Conservation (phyloP, 2,797 vertebrate species). For the Fistularia commersonii region DNA sequence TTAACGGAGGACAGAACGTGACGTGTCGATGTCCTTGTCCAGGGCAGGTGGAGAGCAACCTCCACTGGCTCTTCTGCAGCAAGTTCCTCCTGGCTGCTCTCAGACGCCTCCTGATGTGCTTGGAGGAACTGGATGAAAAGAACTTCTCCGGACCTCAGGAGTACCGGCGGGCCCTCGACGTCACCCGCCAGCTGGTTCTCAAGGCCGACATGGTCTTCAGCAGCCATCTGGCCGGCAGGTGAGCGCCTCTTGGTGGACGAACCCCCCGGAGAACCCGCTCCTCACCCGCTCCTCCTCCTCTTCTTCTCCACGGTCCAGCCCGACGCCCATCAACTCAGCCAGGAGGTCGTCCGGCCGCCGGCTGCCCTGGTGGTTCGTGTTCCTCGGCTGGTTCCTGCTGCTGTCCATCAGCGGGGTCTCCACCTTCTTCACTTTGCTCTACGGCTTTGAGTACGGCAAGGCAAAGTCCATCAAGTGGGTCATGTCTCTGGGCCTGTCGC, state of each 20-base stretch:
- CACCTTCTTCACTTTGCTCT: constrained; percentile 82
- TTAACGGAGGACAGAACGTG: too few species aligned
- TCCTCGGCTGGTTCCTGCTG: constrained; percentile 80
- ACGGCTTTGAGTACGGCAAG: constrained; percentile 78
- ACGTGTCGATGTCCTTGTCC: constrained; percentile 16
- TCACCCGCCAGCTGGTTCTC: constrained; percentile 61
- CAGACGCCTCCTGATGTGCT: constrained; percentile 58
- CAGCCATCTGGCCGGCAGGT: constrained; percentile 70
- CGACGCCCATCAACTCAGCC: constrained; percentile 34
- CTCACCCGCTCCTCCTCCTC: too few species aligned
- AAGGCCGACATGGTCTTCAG: constrained; percentile 72
- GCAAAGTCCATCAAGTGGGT: constrained; percentile 80
- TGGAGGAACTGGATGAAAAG: constrained; percentile 65
- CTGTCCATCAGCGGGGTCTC: constrained; percentile 77
- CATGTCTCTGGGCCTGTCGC: constrained; percentile 78
- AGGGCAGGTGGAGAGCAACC: constrained; percentile 68
- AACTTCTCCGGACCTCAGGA: constrained; percentile 54
- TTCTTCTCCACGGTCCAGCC: constrained; percentile 38
- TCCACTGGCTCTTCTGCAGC: constrained; percentile 76
- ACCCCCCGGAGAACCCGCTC: too few species aligned
- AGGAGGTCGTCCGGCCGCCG: constrained; percentile 43
- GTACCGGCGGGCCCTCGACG: constrained; percentile 52
- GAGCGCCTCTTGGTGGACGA: too few species aligned
- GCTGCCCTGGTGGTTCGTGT: constrained; percentile 84
- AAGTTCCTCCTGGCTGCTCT: constrained; percentile 72